Conservation (phyloP, 2,797 vertebrate species). For the Harpagifer antarcticus region DNA sequence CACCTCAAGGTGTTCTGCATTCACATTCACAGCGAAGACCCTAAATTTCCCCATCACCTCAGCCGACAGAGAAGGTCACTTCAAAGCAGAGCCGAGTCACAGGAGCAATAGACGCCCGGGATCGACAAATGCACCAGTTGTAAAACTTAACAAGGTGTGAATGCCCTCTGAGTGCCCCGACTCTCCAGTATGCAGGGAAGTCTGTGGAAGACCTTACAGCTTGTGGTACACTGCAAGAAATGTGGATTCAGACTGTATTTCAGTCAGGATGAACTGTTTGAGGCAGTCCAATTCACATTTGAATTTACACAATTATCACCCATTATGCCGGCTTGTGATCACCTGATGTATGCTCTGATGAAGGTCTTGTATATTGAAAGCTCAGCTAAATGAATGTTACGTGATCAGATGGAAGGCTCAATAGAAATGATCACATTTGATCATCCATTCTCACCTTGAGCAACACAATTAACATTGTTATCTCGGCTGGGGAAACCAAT, state of each 20-base stretch:
- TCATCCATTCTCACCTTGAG: neutral
- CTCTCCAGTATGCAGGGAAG: conserved; percentile 67
- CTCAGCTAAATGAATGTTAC: conserved; percentile 19
- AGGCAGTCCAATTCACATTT: conserved; percentile 11
- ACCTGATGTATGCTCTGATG: neutral
- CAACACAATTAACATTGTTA: conserved; percentile 10
- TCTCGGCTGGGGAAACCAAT: neutral
- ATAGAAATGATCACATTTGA: conserved; percentile 12
- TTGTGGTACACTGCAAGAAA: conserved; percentile 59
- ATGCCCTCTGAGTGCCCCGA: conserved; percentile 82
- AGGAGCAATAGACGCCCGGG: conserved; percentile 78
- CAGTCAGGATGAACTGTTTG: neutral
- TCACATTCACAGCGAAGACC: conserved; percentile 64
- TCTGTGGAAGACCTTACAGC: conserved; percentile 56
- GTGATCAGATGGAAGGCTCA: conserved; percentile 13
- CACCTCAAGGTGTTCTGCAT: conserved; percentile 42
- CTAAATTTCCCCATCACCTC: conserved; percentile 66
- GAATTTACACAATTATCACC: neutral
- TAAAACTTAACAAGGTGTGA: conserved; percentile 90
- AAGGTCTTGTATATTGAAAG: conserved; percentile 10
- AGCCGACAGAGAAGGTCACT: conserved; percentile 71
- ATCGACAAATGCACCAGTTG: conserved; percentile 85
- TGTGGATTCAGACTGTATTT: conserved; percentile 30
- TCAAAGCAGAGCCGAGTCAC: conserved; percentile 77
- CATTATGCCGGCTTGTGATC: conserved; percentile 7